Conservation (phyloP, 2,113 vertebrate species). For the Xiphorhynchus elegans region DNA sequence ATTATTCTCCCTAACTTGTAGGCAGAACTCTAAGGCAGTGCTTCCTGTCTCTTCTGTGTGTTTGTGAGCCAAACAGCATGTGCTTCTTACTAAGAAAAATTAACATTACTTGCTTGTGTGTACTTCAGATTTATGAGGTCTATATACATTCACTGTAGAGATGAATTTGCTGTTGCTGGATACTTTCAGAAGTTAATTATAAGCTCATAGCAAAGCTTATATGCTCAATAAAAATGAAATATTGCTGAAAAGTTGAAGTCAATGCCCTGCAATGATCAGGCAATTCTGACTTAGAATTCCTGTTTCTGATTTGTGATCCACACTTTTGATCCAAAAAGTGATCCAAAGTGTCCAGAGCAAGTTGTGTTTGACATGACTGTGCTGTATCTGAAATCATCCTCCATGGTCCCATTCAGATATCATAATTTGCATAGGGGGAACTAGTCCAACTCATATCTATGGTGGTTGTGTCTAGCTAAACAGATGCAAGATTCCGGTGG, state of each 20-base stretch:
- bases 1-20: background rate
- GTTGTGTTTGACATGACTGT: background rate
- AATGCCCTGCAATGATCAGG: background rate
- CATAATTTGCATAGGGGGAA: accelerated
- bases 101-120: background rate
- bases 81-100: background rate
- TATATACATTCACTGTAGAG: background rate
- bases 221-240: background rate
- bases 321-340: background rate
- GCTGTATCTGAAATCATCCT: background rate
- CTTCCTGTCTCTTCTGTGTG: background rate
- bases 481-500: background rate
- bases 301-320: background rate
- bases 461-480: background rate
- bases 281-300: background rate
- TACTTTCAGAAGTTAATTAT: background rate
- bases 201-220: background rate
- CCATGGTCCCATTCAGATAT: background rate
- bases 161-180: background rate
- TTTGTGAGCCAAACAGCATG: background rate
- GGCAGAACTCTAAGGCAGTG: background rate
- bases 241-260: background rate
- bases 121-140: background rate
- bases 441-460: background rate
- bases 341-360: background rate